Base-by-base conservation (phyloP, 2,113 vertebrate species). In the Phocoena sinus region DNA sequence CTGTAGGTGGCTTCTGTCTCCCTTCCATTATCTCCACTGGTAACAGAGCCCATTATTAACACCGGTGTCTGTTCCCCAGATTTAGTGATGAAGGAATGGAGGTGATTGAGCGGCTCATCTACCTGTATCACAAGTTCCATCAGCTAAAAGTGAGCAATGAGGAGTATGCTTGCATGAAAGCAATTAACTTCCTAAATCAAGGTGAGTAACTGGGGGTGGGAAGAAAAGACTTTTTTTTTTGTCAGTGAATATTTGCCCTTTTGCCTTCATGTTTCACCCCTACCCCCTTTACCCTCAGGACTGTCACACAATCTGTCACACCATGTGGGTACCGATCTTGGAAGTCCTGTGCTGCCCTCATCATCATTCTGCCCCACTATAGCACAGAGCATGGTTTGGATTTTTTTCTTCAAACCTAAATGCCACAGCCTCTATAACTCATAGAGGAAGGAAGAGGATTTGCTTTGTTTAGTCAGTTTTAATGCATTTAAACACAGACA, bases 151-250 rank as follows among this genome's bases (percentile, higher is more conserved):
- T 99, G 99, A 99, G 99, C 99, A 99, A 99, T 0, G 99, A 99
- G 98, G 99, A 99, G 95, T 99, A 99, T 0, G 99, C 99, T 0
- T 99, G 99, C 88, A 99, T 99, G 99, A 99, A 99, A 99, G 99
- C 99, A 98, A 99, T 99, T 98, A 99, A 99, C 99, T 99, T 99
- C 98, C 99, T 99, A 17, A 99, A 99, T 96, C 99, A 99, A 99
- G 99, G 99, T 99, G 97, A 98, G 99, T 68, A 0, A 0, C 8
- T 36, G 65, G 25, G n/a, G 14, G 17, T 36, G 18, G 33, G 31
- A 41, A 63, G 26, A 50, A 50, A 62, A 31, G 25, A 13, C 36
- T 50, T 88, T 31, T 8, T 76, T 28, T 60, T 82, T 38, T 28
- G 33, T 6, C 44, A 53, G 10, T 85, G 62, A 87, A 67, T n/a